These are phyloP conservation scores for Creontiades dilutus DNA, from an alignment of 2,888 invertebrate genomes.

Conservation along the genomic window DNA sequence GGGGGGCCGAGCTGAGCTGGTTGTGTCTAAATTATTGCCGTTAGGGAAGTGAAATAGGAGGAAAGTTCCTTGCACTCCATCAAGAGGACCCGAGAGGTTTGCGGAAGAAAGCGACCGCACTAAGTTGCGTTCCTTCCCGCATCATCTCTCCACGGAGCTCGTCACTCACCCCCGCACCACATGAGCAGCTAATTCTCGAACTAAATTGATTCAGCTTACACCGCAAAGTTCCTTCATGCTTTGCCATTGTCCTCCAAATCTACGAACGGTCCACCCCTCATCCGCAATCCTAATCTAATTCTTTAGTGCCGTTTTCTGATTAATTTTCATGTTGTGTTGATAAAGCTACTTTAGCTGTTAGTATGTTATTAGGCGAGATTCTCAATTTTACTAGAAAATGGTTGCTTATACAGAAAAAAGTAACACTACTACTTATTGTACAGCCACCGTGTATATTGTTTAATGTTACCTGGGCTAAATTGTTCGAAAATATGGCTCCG, in stretches of 20 bases:
- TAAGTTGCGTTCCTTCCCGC: slow-evolving; percentile 13
- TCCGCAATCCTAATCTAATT: too few relatives aligned
- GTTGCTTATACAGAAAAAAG: too few relatives aligned
- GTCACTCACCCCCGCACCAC: not conserved
- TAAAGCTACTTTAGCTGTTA: too few relatives aligned
- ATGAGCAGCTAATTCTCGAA: not conserved
- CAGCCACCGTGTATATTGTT: too few relatives aligned
- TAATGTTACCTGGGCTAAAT: too few relatives aligned
- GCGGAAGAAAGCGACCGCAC: slow-evolving; percentile 35
- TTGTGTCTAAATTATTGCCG: slow-evolving; percentile 31
- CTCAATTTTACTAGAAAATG: too few relatives aligned
- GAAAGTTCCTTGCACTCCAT: slow-evolving; percentile 26
- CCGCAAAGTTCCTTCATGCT: not conserved
- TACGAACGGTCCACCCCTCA: not conserved
- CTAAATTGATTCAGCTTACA: not conserved
- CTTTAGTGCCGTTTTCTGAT: too few relatives aligned
- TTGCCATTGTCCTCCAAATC: not conserved
- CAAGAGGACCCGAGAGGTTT: slow-evolving; percentile 18
- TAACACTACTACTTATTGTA: too few relatives aligned
- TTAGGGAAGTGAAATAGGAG: slow-evolving; percentile 12
- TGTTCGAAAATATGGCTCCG: too few relatives aligned
- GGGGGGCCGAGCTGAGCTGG: not conserved
- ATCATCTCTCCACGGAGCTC: not conserved
- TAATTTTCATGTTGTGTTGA: too few relatives aligned
- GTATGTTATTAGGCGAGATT: too few relatives aligned